These are phyloP conservation scores for Cheumatopsyche charites DNA, from an alignment of 1,140 invertebrate species.

Conservation along the genomic window DNA sequence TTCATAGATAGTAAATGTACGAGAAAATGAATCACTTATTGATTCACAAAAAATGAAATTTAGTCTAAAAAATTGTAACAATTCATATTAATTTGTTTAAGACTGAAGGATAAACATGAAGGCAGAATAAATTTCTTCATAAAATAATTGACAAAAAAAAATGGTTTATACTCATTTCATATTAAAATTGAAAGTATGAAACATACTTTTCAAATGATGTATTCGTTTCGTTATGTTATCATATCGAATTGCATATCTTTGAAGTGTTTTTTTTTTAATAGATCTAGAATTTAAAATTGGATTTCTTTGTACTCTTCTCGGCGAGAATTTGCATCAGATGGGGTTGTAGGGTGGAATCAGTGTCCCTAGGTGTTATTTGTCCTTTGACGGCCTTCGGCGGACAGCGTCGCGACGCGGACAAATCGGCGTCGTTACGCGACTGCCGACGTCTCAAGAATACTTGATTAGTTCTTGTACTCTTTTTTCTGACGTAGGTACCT, in stretches of 20 bases:
- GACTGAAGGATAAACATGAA: conserved; percentile 38
- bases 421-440: conserved; percentile 37
- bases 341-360: conserved; percentile 19
- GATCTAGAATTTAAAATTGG: no score
- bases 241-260: no score
- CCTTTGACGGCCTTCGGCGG: conserved; percentile 31
- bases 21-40: conserved; percentile 25
- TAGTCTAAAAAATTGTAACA: no score
- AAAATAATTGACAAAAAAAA: conserved; percentile 42
- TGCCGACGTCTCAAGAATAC: conserved; percentile 33
- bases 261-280: no score
- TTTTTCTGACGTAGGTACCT: background rate
- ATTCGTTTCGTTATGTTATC: no score
- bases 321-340: conserved; percentile 1
- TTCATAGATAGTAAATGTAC: no score
- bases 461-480: conserved; percentile 27
- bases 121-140: conserved; percentile 36
- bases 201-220: no score
- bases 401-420: conserved; percentile 38
- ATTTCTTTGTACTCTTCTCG: background rate
- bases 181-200: no score
- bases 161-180: no score
- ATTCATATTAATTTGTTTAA: no score
- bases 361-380: conserved; percentile 38
- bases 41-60: conserved; percentile 28